phyloP scores from a whole-genome alignment of 1,140 invertebrate genomes.

The Drosophila pruinosa region DNA sequence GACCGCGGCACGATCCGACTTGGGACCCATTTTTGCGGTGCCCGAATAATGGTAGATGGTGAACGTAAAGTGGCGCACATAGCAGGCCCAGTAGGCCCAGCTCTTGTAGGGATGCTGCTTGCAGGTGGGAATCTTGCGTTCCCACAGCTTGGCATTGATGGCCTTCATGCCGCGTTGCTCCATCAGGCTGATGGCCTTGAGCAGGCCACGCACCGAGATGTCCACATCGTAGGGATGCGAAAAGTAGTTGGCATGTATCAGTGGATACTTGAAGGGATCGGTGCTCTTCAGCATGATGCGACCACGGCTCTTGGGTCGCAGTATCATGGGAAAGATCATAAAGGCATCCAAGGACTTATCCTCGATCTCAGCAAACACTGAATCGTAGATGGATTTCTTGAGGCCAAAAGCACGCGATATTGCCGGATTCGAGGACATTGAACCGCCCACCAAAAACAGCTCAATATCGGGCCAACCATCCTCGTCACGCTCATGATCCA shows the following conservation, averaged over 20 bases:
- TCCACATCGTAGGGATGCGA: constrained; percentile 85
- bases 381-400: constrained; percentile 84
- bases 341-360: constrained; percentile 84
- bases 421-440: constrained; percentile 84
- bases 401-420: constrained; percentile 85
- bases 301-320: constrained; percentile 90
- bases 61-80: constrained; percentile 86
- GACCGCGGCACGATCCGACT: constrained; percentile 87
- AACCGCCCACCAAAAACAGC: constrained; percentile 86
- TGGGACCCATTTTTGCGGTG: constrained; percentile 93
- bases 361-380: constrained; percentile 84
- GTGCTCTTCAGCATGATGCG: constrained; percentile 86
- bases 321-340: constrained; percentile 88
- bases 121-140: constrained; percentile 87
- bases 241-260: constrained; percentile 93
- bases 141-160: constrained; percentile 85
- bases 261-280: constrained; percentile 90
- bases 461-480: constrained; percentile 90
- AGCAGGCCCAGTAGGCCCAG: constrained; percentile 90
- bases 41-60: constrained; percentile 91
- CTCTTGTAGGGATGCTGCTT: constrained; percentile 86
- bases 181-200: constrained; percentile 85
- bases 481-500: constrained; percentile 86
- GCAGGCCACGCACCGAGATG: constrained; percentile 86
- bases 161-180: constrained; percentile 85